phyloP scores from a whole-genome alignment of 2,888 invertebrate species.

The Calameuta pallipes region DNA sequence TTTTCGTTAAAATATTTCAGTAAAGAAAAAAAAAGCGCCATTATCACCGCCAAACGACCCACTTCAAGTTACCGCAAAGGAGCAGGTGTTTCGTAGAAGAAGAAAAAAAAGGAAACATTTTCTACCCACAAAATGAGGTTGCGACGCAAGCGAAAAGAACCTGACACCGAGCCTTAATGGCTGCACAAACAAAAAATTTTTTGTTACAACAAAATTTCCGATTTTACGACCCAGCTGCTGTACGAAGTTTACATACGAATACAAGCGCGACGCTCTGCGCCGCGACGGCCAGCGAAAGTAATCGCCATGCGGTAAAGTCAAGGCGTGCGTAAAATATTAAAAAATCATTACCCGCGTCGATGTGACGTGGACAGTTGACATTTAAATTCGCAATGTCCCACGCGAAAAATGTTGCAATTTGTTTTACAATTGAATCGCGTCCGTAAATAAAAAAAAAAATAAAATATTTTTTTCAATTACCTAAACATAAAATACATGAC shows the following conservation, averaged over 20 bases:
- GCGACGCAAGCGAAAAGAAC: background rate
- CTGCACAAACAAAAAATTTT: background rate
- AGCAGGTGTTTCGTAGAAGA: background rate
- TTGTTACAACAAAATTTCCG: background rate
- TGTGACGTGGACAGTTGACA: too few relatives aligned
- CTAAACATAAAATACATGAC: too few relatives aligned
- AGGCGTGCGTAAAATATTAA: background rate
- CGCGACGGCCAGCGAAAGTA: background rate
- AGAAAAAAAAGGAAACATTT: background rate
- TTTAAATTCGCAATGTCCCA: too few relatives aligned
- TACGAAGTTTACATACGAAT: background rate
- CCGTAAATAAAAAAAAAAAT: too few relatives aligned
- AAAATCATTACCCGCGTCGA: background rate
- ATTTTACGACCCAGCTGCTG: background rate
- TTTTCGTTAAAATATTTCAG: background rate
- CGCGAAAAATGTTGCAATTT: too few relatives aligned
- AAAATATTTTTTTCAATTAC: too few relatives aligned
- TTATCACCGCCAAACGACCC: background rate
- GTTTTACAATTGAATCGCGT: background rate
- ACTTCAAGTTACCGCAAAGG: background rate
- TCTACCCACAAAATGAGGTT: background rate
- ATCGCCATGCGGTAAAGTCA: background rate
- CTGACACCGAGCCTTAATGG: background rate
- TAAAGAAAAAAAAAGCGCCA: background rate
- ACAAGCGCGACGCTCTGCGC: background rate